Evolutionary conservation across 2,888 invertebrate species (phyloP).

Genomic region (Chalcis sispes): DNA sequence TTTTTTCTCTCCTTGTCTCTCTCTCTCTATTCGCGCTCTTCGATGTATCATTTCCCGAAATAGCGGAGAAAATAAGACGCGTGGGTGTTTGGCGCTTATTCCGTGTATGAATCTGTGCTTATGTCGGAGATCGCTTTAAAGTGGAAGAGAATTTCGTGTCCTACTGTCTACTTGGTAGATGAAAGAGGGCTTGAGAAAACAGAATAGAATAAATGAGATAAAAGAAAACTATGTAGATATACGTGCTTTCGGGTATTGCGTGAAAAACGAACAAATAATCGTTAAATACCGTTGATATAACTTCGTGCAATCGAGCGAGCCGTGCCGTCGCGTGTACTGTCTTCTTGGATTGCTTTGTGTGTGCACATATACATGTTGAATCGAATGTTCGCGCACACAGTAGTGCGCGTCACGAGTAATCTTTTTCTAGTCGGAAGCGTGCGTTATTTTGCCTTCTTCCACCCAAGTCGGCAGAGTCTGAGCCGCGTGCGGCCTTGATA

Average conservation of each 20-base stretch:
- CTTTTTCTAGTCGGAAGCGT: neutral
- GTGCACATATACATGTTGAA: neutral
- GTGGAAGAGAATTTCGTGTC: constrained; percentile 22
- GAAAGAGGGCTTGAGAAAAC: no score
- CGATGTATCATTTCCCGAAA: constrained; percentile 71
- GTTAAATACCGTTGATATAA: no score
- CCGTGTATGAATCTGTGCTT: neutral
- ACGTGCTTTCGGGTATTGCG: no score
- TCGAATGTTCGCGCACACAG: constrained; percentile 14
- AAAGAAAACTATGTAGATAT: no score
- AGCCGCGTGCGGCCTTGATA: no score
- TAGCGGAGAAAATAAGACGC: constrained; percentile 67
- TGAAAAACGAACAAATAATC: neutral
- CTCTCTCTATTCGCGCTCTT: constrained; percentile 37
- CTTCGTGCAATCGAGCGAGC: neutral
- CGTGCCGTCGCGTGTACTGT: no score
- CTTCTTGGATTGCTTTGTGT: neutral
- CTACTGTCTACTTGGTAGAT: constrained; percentile 49
- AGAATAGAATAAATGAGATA: no score
- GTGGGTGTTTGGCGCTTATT: constrained; percentile 45
- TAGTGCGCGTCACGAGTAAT: constrained; percentile 3
- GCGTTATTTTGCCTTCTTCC: neutral
- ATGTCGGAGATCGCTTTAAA: constrained; percentile 16
- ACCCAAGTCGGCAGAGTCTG: no score
- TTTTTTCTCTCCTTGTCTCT: neutral